A percentile compares a stretch with the other conserved stretches of the same genome.
These are phyloP conservation scores for Aeoliscus strigatus DNA, from an alignment of 2,797 vertebrate species.

Conservation along the genomic window DNA sequence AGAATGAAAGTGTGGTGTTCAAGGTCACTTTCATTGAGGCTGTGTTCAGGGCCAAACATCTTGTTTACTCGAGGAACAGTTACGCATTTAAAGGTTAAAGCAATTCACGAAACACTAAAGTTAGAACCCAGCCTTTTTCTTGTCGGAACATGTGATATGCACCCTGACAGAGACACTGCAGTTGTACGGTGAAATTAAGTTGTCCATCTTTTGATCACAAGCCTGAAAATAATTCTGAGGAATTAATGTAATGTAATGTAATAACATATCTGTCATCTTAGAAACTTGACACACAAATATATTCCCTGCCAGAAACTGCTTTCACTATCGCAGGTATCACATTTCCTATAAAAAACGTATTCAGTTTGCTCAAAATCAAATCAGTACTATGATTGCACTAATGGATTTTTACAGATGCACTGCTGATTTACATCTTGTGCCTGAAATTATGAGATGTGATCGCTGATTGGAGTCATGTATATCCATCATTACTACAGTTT, in stretches of 20 bases:
- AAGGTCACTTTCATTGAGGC: constrained; percentile 23
- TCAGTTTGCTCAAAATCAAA: background rate
- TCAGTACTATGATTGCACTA: no score
- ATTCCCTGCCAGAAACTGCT: background rate
- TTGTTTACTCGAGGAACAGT: constrained; percentile 20
- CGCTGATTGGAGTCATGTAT: background rate
- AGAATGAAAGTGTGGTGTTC: constrained; percentile 5
- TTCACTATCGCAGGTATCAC: no score
- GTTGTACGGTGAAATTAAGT: constrained; percentile 18
- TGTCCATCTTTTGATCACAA: constrained; percentile 31
- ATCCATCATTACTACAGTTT: no score
- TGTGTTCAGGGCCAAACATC: background rate
- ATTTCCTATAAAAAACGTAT: background rate
- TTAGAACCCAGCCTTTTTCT: constrained; percentile 1
- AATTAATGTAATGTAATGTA: constrained; percentile 13
- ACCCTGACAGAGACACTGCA: constrained; percentile 7
- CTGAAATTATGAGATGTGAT: background rate
- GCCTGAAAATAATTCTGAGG: constrained; percentile 7
- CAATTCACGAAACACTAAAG: constrained; percentile 6
- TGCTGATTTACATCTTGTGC: no score
- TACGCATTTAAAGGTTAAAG: constrained; percentile 11
- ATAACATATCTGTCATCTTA: constrained; percentile 12
- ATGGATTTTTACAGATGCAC: no score
- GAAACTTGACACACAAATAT: constrained; percentile 6
- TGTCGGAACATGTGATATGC: background rate